Percentiles rank a stretch among this genome's conserved stretches.
These are phyloP conservation scores for Acanthoscelides obtectus DNA, from an alignment of 2,888 invertebrate genomes.

Conservation along the genomic window DNA sequence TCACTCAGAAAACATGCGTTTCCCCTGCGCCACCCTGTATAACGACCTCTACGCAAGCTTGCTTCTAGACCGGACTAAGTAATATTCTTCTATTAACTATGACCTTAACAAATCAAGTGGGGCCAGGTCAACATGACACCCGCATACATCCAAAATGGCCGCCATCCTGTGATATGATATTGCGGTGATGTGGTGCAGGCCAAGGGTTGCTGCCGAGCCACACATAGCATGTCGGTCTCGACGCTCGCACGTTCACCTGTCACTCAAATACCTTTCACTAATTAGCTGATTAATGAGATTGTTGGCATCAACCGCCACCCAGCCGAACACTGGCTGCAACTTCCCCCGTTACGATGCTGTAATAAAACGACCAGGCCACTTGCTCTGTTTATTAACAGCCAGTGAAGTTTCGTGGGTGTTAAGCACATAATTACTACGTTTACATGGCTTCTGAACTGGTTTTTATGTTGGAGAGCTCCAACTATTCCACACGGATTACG, in stretches of 20 bases:
- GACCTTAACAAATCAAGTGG: neutral
- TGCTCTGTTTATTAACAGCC: neutral
- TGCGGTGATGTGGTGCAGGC: constrained; percentile 23
- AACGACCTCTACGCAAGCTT: too few relatives aligned
- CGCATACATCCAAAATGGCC: constrained; percentile 16
- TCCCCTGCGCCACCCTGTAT: too few relatives aligned
- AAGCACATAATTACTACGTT: too few relatives aligned
- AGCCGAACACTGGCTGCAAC: neutral
- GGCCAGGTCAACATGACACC: neutral
- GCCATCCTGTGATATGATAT: constrained; percentile 21
- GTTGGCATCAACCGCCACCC: constrained; percentile 22
- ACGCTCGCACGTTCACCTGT: constrained; percentile 29
- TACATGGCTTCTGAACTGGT: too few relatives aligned
- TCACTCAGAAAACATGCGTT: too few relatives aligned
- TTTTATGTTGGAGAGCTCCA: too few relatives aligned
- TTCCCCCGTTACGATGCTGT: neutral
- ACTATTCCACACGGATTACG: too few relatives aligned
- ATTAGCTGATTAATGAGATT: constrained; percentile 38
- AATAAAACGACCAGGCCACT: neutral
- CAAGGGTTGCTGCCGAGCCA: constrained; percentile 12
- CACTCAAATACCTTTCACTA: constrained; percentile 38
- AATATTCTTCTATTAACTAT: too few relatives aligned
- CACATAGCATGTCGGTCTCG: constrained; percentile 23
- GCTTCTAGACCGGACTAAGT: too few relatives aligned
- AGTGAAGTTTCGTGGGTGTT: neutral